Evolutionary conservation across 2,797 vertebrate species (phyloP).

Genomic region (Rhadinocentrus ornatus): DNA sequence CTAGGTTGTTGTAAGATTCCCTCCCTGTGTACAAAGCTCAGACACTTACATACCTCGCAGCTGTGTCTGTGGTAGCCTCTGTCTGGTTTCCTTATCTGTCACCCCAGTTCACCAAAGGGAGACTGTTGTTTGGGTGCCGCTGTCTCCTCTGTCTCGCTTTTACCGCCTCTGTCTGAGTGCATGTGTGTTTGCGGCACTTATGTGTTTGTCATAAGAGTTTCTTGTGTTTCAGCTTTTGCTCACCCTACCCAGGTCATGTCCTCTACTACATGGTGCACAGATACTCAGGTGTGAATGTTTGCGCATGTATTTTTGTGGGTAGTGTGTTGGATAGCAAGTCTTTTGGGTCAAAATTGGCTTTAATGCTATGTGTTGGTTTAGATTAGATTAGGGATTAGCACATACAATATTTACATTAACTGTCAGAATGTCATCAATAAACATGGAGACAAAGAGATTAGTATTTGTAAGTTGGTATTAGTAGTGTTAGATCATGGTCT

Average conservation of each 20-base stretch:
- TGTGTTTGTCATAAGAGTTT: conserved; percentile 8
- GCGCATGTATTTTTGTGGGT: background rate
- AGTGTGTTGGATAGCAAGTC: background rate
- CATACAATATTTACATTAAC: too few species aligned
- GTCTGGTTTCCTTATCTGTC: conserved; percentile 60
- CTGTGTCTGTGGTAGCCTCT: conserved; percentile 36
- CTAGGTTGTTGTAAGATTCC: background rate
- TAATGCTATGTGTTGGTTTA: background rate
- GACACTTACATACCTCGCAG: conserved; percentile 22
- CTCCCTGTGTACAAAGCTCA: background rate
- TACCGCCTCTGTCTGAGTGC: conserved; percentile 16
- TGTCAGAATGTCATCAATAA: background rate
- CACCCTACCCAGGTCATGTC: conserved; percentile 6
- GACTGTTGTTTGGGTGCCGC: conserved; percentile 72
- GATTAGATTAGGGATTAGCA: too few species aligned
- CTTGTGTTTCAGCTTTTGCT: conserved; percentile 6
- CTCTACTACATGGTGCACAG: background rate
- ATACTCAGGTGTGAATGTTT: conserved; percentile 7
- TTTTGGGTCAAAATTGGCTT: background rate
- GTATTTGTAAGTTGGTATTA: too few species aligned
- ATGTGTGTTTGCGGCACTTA: conserved; percentile 4
- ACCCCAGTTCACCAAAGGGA: conserved; percentile 54
- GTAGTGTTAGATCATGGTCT: too few species aligned
- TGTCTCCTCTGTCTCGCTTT: conserved; percentile 62
- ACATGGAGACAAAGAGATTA: background rate